A percentile compares a stretch with the other conserved stretches of the same genome.
phyloP scores from a whole-genome alignment of 2,888 invertebrate genomes.

The Yponomeuta malinellus region DNA sequence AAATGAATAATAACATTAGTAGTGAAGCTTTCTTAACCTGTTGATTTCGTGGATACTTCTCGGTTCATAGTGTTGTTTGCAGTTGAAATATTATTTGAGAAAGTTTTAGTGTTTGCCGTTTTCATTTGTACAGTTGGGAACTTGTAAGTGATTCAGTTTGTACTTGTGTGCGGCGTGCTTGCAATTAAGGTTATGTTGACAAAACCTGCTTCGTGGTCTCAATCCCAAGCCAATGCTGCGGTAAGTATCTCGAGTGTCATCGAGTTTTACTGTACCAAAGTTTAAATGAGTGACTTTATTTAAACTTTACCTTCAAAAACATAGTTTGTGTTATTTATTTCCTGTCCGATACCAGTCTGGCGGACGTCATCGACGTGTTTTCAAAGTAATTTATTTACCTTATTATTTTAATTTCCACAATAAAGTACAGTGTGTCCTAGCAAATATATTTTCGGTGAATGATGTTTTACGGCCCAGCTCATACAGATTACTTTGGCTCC shows the following conservation, averaged over 20 bases:
- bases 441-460: neutral
- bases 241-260: slow-evolving; percentile 1
- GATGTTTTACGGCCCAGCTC: no score
- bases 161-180: neutral
- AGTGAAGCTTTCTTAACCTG: neutral
- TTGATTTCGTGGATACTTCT: neutral
- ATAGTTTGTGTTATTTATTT: slow-evolving; percentile 1
- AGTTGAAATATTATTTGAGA: neutral
- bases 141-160: neutral
- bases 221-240: slow-evolving; percentile 27
- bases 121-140: neutral
- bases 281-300: neutral
- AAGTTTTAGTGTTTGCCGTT: neutral
- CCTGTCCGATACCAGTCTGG: neutral
- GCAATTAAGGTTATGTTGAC: slow-evolving; percentile 61
- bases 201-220: slow-evolving; percentile 40
- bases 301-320: neutral
- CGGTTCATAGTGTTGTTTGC: neutral
- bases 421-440: neutral
- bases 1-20: neutral
- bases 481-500: no score
- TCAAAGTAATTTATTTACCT: neutral
- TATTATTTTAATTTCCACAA: neutral
- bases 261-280: neutral
- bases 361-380: neutral